A percentile compares a stretch with the other conserved stretches of the same genome.
Conservation (phyloP, 2,888 invertebrate species). For the Cheilosia urbana region DNA sequence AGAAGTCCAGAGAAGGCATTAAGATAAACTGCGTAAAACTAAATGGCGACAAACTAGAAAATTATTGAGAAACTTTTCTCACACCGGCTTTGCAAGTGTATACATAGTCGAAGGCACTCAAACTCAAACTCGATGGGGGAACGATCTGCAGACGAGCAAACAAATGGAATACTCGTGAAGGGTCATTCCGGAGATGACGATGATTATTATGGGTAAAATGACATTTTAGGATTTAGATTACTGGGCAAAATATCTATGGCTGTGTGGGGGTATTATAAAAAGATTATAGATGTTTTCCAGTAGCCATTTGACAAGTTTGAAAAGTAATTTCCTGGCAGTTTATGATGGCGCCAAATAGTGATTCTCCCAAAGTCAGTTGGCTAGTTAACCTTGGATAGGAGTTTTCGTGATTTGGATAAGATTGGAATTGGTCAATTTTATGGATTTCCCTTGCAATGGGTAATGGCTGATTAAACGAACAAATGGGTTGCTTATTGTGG, state of each 20-base stretch:
- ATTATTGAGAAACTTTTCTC: slow-evolving; percentile 73
- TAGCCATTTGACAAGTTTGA: slow-evolving; percentile 61
- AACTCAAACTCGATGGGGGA: background rate
- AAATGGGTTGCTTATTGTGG: background rate
- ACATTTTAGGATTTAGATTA: slow-evolving; percentile 59
- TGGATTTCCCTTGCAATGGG: background rate
- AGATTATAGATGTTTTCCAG: slow-evolving; percentile 72
- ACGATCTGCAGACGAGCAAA: background rate
- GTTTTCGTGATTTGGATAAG: slow-evolving; percentile 26
- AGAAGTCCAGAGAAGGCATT: slow-evolving; percentile 29
- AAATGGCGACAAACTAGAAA: slow-evolving; percentile 74
- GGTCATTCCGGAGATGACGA: slow-evolving; percentile 48
- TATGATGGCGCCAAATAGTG: slow-evolving; percentile 74
- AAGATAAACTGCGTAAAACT: slow-evolving; percentile 68
- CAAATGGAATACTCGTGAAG: slow-evolving; percentile 15
- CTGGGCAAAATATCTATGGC: slow-evolving; percentile 22
- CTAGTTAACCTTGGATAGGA: slow-evolving; percentile 55
- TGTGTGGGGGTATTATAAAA: slow-evolving; percentile 67
- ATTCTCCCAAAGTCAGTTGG: slow-evolving; percentile 60
- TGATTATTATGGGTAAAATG: slow-evolving; percentile 47
- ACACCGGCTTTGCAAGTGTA: slow-evolving; percentile 26
- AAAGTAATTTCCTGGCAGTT: slow-evolving; percentile 63
- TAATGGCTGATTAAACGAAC: too few species aligned
- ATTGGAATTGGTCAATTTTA: background rate
- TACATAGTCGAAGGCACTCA: background rate